Evolutionary conservation across 2,797 vertebrate genomes (phyloP), one percentile per base, ranked within the genome.

Genomic region (Delichon dasypus): DNA sequence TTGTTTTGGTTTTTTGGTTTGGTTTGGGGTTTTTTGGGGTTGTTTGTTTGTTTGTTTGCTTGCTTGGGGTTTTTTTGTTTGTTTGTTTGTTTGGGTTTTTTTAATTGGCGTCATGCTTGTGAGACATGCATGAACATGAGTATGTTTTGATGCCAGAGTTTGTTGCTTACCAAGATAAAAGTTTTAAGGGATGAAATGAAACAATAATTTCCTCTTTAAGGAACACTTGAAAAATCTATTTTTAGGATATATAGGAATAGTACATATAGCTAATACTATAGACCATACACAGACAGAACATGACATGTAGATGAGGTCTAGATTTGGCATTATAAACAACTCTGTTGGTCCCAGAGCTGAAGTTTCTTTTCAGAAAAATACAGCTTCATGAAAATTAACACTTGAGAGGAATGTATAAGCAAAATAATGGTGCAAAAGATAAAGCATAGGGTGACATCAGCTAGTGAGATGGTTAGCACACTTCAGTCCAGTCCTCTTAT

Each of bases 341-440:
- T n/a, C 26, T 47, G 1, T 40, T 73, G 5, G 8, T 73, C 29
- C 10, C 26, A 48, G 0, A 42, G 7, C 11, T 64, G 29, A 44
- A 85, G 12, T 62, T 89, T 54, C 44, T 74, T 16, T 86, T 40
- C 32, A 72, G 58, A 74, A 88, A 89, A 80, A 67, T 16, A 19
- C 0, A 3, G 25, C 54, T 68, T 75, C 7, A 2, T 72, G 10
- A 16, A 18, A 72, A 73, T 67, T 72, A 82, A 78, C 14, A 45
- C 9, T 22, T 54, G 17, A 55, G 36, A 73, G 25, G 22, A 75
- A 48, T 30, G 10, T 16, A 70, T 47, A 71, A 51, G 7, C 1
- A 3, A 82, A 87, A 71, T 11, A 3, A 20, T 21, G 2, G 4
- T 75, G 5, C 79, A 34, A 58, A 92, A 71, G 3, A 55, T 18